Conservation (phyloP, 1,140 invertebrate species). For the Drosophila serrata region DNA sequence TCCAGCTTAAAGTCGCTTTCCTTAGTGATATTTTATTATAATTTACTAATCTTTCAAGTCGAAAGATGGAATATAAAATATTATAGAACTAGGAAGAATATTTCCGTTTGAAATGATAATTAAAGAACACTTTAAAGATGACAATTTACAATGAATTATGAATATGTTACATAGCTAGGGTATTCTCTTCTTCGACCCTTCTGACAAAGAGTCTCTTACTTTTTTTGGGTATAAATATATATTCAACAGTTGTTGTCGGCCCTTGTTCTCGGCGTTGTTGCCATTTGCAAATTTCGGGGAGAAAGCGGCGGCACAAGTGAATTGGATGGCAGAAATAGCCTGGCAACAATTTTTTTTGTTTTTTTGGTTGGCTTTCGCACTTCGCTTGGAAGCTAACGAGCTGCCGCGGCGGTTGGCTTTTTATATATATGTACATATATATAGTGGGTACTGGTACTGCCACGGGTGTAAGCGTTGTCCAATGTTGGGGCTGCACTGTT, state of each 20-base stretch:
- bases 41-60: neutral
- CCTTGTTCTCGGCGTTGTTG: constrained; percentile 37
- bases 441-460: constrained; percentile 17
- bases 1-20: neutral
- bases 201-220: neutral
- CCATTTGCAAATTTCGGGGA: constrained; percentile 61
- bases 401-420: constrained; percentile 28
- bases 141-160: neutral
- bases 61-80: neutral
- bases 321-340: constrained; percentile 67
- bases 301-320: constrained; percentile 49
- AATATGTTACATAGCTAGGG: neutral
- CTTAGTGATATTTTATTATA: too few relatives aligned
- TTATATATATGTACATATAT: constrained; percentile 9
- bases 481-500: constrained; percentile 47
- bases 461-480: constrained; percentile 11
- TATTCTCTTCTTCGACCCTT: neutral
- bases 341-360: constrained; percentile 51
- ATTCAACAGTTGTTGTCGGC: constrained; percentile 73
- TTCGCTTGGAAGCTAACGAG: constrained; percentile 65
- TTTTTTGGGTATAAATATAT: constrained; percentile 34
- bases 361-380: constrained; percentile 13
- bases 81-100: neutral
- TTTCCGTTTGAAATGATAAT: neutral
- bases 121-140: neutral